These are phyloP conservation scores for Tyto alba DNA, from an alignment of 2,113 vertebrate genomes.

Conservation along the genomic window DNA sequence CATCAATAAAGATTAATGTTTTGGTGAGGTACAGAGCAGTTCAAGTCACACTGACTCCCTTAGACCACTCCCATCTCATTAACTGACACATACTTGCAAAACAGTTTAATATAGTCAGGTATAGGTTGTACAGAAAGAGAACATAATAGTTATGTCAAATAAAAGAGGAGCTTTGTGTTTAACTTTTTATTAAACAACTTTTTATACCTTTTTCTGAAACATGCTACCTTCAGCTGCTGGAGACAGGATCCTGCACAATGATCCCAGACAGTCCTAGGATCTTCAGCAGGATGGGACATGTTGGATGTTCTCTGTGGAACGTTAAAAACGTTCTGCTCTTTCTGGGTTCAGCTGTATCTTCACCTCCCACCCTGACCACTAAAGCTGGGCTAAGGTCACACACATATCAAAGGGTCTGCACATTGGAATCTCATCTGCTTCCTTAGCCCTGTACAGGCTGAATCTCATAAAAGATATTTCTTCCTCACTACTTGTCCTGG, in stretches of 20 bases:
- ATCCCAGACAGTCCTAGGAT: background rate
- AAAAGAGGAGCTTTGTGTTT: background rate
- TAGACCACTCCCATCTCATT: background rate
- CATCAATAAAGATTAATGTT: background rate
- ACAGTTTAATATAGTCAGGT: background rate
- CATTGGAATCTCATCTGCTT: background rate
- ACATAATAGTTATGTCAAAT: background rate
- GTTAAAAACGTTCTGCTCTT: background rate
- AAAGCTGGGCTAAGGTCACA: background rate
- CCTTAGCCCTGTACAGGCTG: background rate
- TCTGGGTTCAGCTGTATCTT: background rate
- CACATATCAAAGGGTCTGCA: accelerated
- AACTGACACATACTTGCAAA: background rate
- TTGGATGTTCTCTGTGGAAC: background rate
- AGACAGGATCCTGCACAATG: background rate
- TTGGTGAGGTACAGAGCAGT: background rate
- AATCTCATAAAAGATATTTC: background rate
- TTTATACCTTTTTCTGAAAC: background rate
- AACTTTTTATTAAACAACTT: background rate
- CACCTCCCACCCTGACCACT: background rate
- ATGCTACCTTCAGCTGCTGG: background rate
- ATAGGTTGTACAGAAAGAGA: background rate
- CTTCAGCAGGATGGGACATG: background rate
- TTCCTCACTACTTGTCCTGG: background rate
- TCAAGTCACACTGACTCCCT: background rate